Base-by-base conservation (phyloP, 2,797 vertebrate genomes). In the Argentina silus region DNA sequence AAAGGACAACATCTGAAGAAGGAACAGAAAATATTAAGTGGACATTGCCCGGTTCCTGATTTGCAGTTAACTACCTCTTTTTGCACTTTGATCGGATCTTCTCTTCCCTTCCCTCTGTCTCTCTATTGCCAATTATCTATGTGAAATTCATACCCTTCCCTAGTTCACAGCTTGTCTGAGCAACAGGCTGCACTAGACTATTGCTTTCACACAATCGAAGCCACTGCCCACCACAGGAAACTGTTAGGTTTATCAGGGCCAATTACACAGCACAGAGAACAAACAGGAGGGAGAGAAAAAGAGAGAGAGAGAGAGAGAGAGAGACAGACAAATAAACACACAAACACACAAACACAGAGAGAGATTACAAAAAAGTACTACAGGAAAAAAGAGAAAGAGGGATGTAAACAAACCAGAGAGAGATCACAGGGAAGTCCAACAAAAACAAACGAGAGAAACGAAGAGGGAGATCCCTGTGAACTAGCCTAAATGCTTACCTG, bases 151-250 rank as follows among this genome's bases (percentile, higher is more conserved):
- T 23, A 27, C 23, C 7, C 11, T 23, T 10, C 3, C 10, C 9
- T 57, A 53, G 17, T 77, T 84, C 59, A 45, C 72, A 81, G 73
- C 76, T 83, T 74, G 48, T 75, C 75, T 68, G 45, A 72, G 66
- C 78, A 66, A 53, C 57, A 67, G 9, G 63, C 81, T 78, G 76
- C 82, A 86, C 84, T 83, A 81, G 86, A 75, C 60, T 36, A 82
- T 65, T 70, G 81, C 63, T 73, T 57, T 83, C 59, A 64, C 64
- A 57, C 68, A 23, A 70, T 72, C 71, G 75, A 50, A 36, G 53
- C 21, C 76, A 36, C 27, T 36, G 27, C 27, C 73, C 69, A 9
- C 66, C 48, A 80, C 82, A 69, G 85, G 80, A 90, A 87, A 79
- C 59, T 69, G 67, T 19, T 70, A 1, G 72, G 56, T 85, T 88